Evolutionary conservation across 1,140 invertebrate species (phyloP).

Genomic region (Neodiprion lecontei): DNA sequence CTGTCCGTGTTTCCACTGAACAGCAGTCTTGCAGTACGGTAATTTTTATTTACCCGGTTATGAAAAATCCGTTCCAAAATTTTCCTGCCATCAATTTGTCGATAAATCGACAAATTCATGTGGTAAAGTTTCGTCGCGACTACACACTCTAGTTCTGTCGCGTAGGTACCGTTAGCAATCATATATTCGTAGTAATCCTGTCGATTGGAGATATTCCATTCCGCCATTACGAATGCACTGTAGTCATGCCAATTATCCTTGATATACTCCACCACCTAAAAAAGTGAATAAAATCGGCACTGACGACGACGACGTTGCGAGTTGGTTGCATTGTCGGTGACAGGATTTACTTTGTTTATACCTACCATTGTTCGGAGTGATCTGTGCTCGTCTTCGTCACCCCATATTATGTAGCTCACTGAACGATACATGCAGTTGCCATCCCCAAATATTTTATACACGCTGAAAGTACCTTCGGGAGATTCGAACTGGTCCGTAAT

Average conservation of each 20-base stretch:
- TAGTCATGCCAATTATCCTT: slow-evolving; percentile 46
- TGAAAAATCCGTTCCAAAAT: slow-evolving; percentile 44
- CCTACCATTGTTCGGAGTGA: slow-evolving; percentile 40
- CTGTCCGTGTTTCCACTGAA: slow-evolving; percentile 49
- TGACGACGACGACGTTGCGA: not conserved
- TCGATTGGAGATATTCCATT: slow-evolving; percentile 47
- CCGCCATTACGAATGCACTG: slow-evolving; percentile 46
- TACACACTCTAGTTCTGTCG: slow-evolving; percentile 50
- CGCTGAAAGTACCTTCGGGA: slow-evolving; percentile 44
- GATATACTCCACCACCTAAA: slow-evolving; percentile 47
- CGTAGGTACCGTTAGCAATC: slow-evolving; percentile 46
- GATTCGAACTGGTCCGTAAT: slow-evolving; percentile 46
- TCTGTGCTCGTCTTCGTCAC: slow-evolving; percentile 46
- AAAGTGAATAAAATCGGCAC: slow-evolving; percentile 5
- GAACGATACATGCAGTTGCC: slow-evolving; percentile 55
- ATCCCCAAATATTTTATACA: slow-evolving; percentile 52
- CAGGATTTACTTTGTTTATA: not conserved
- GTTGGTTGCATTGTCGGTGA: not conserved
- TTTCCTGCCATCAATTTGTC: slow-evolving; percentile 32
- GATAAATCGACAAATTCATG: slow-evolving; percentile 52
- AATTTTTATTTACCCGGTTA: slow-evolving; percentile 32
- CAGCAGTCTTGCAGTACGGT: slow-evolving; percentile 42
- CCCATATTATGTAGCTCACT: slow-evolving; percentile 51
- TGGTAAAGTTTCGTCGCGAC: slow-evolving; percentile 45
- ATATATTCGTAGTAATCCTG: slow-evolving; percentile 45